Percentiles rank a stretch among this genome's conserved stretches.
Evolutionary conservation across 2,113 vertebrate genomes (phyloP).

Genomic region (Caretta caretta): DNA sequence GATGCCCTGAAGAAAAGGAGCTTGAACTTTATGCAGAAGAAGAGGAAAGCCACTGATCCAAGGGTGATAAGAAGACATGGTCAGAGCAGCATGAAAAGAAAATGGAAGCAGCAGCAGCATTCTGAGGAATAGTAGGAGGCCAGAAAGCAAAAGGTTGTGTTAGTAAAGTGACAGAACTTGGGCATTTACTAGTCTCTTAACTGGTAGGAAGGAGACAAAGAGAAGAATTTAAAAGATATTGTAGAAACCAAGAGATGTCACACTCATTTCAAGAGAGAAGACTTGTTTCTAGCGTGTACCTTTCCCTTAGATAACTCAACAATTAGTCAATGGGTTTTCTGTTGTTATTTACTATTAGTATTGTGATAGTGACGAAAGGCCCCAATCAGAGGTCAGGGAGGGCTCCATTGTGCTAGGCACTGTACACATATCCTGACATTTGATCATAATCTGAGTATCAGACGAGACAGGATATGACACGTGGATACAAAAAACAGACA

Average conservation of each 20-base stretch:
- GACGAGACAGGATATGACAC: neutral
- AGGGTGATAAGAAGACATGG: neutral
- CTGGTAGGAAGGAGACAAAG: neutral
- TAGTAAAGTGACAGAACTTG: neutral
- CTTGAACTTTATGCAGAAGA: neutral
- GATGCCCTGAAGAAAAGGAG: neutral
- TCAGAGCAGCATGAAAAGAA: constrained; percentile 3
- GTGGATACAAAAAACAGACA: no score
- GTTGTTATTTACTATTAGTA: neutral
- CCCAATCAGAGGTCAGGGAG: neutral
- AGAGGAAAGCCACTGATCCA: neutral
- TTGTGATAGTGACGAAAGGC: neutral
- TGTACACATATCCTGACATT: neutral
- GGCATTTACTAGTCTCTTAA: neutral
- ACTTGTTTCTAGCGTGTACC: neutral
- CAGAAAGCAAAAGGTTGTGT: neutral
- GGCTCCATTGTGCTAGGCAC: fast-evolving
- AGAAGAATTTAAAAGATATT: neutral
- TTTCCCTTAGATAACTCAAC: no score
- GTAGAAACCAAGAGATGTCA: neutral
- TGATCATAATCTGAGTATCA: neutral
- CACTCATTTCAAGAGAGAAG: neutral
- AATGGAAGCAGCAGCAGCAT: neutral
- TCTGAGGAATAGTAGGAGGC: neutral
- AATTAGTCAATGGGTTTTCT: neutral